A percentile compares a stretch with the other conserved stretches of the same genome.
Conservation (phyloP, 2,797 vertebrate genomes). For the Anguilla anguilla region DNA sequence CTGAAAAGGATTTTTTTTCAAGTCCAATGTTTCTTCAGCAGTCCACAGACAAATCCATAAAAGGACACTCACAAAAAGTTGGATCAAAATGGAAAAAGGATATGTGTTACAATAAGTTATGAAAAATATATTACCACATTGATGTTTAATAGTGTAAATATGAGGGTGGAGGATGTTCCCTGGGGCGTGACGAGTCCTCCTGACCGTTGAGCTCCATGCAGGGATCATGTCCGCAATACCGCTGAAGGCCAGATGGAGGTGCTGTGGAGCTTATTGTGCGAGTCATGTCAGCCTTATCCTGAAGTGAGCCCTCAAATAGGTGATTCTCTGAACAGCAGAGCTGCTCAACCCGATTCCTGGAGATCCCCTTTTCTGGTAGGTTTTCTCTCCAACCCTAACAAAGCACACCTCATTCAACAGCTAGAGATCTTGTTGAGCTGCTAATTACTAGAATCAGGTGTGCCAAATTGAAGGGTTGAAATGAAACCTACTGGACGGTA, state of each 20-base stretch:
- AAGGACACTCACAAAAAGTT: not conserved
- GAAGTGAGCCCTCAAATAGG: not conserved
- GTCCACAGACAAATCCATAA: not conserved
- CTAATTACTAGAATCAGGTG: too few species aligned
- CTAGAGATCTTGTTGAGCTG: too few species aligned
- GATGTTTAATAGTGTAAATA: not conserved
- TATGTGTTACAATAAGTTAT: not conserved
- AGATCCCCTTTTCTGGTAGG: too few species aligned
- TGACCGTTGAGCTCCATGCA: not conserved
- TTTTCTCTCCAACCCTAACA: too few species aligned
- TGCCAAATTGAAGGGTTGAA: too few species aligned
- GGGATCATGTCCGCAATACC: not conserved
- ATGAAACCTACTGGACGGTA: too few species aligned
- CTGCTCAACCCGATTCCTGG: too few species aligned
- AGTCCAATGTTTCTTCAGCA: slow-evolving; percentile 28
- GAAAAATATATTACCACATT: not conserved
- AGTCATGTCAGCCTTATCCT: not conserved
- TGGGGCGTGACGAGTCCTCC: not conserved
- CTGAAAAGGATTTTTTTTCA: slow-evolving; percentile 42
- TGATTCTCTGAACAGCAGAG: not conserved
- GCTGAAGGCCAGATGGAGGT: not conserved
- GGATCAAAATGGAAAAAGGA: not conserved
- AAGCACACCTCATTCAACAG: too few species aligned
- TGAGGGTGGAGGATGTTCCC: not conserved
- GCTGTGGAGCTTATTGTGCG: not conserved